Percentiles rank a stretch among this genome's conserved stretches.
phyloP scores from a whole-genome alignment of 2,888 invertebrate species.

The Smittia aterrima region DNA sequence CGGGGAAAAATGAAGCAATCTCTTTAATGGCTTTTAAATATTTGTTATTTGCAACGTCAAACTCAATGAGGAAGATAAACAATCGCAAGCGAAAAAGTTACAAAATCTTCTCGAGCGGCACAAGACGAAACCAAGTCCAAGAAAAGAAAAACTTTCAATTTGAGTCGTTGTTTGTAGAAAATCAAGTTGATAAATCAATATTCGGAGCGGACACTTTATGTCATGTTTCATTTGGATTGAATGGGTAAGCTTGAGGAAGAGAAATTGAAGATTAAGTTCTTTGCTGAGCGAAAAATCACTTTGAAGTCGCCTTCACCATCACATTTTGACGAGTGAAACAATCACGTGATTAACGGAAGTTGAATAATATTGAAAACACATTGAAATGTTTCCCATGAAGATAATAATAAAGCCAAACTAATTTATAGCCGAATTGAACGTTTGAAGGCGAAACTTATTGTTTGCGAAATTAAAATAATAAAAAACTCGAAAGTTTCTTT shows the following conservation, averaged over 20 bases:
- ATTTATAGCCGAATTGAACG: constrained; percentile 22
- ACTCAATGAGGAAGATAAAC: constrained; percentile 31
- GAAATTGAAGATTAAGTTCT: not conserved
- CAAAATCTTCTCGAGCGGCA: not conserved
- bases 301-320: not conserved
- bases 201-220: constrained; percentile 34
- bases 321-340: not conserved
- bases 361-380: constrained; percentile 16
- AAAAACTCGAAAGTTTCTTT: constrained; percentile 1
- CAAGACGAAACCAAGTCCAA: not conserved
- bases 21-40: constrained; percentile 39
- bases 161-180: constrained; percentile 10
- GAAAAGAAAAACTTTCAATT: constrained; percentile 35
- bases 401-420: constrained; percentile 16
- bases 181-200: constrained; percentile 28
- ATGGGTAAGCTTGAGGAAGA: not conserved
- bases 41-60: constrained; percentile 37
- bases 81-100: not conserved
- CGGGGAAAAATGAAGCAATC: constrained; percentile 25
- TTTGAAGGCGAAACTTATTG: constrained; percentile 34
- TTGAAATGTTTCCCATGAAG: constrained; percentile 12
- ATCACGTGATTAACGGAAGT: constrained; percentile 28
- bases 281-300: not conserved
- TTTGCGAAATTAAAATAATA: not conserved
- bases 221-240: constrained; percentile 30